Percentiles rank a stretch among this genome's conserved stretches.
phyloP scores from a whole-genome alignment of 2,888 invertebrate species.

The Zaprionus bogoriensis region DNA sequence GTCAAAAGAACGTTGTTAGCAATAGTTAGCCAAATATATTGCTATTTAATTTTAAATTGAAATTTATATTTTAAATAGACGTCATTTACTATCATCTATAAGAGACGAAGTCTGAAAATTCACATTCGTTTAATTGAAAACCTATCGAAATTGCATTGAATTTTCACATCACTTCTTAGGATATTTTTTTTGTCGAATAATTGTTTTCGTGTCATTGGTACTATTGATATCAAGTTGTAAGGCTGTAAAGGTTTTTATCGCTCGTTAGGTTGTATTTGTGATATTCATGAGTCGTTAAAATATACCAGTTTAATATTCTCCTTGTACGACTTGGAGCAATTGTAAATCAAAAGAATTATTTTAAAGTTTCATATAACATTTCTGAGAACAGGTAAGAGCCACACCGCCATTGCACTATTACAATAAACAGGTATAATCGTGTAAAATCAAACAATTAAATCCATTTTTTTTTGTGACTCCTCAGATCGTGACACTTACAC shows the following conservation, averaged over 20 bases:
- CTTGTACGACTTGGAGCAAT: constrained; percentile 25
- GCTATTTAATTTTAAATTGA: too few species aligned
- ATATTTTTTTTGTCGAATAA: constrained; percentile 18
- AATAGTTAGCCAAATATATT: too few species aligned
- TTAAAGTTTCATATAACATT: constrained; percentile 13
- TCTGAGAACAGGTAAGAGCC: constrained; percentile 13
- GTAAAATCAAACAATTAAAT: not conserved
- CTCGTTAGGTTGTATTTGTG: constrained; percentile 57
- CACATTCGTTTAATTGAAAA: too few species aligned
- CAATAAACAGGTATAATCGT: not conserved
- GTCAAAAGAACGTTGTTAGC: too few species aligned
- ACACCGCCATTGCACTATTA: not conserved
- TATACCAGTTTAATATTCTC: constrained; percentile 31
- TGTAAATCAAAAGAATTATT: constrained; percentile 30
- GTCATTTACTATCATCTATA: too few species aligned
- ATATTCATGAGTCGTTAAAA: constrained; percentile 38
- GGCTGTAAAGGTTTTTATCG: constrained; percentile 59
- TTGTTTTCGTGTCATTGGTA: constrained; percentile 57
- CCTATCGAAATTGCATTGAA: not conserved
- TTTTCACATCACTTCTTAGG: not conserved
- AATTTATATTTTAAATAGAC: too few species aligned
- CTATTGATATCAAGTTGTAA: constrained; percentile 72
- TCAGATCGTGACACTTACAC: constrained; percentile 26
- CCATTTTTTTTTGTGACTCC: constrained; percentile 2
- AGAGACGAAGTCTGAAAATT: too few species aligned